Conservation (phyloP, 1,140 invertebrate species). For the Sipha flava region DNA sequence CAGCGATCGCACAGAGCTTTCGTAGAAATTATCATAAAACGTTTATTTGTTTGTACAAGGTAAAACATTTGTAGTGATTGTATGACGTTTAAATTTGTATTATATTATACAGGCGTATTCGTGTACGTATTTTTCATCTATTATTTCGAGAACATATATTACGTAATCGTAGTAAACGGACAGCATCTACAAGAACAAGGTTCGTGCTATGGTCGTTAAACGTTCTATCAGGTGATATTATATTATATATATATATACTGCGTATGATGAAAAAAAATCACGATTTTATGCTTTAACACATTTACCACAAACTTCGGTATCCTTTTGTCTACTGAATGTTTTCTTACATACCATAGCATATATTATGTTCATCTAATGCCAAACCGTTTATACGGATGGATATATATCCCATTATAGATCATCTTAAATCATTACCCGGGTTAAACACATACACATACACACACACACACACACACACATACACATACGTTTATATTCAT, state of each 20-base stretch:
- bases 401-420: background rate
- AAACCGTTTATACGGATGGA: background rate
- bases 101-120: no score
- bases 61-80: no score
- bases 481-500: no score
- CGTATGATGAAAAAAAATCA: background rate
- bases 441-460: no score
- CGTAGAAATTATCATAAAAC: no score
- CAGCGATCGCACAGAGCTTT: no score
- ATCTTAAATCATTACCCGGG: background rate
- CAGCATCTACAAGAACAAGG: background rate
- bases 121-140: background rate
- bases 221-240: background rate
- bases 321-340: background rate
- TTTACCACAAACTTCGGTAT: background rate
- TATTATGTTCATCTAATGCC: background rate
- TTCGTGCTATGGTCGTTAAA: slow-evolving; percentile 6
- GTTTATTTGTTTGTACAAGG: no score
- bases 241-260: background rate
- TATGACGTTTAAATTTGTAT: no score
- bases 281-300: background rate
- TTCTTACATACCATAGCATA: background rate
- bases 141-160: background rate
- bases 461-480: no score
- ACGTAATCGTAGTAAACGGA: background rate